Base-by-base conservation (phyloP, 1,140 invertebrate species). In the Achatina immaculata region DNA sequence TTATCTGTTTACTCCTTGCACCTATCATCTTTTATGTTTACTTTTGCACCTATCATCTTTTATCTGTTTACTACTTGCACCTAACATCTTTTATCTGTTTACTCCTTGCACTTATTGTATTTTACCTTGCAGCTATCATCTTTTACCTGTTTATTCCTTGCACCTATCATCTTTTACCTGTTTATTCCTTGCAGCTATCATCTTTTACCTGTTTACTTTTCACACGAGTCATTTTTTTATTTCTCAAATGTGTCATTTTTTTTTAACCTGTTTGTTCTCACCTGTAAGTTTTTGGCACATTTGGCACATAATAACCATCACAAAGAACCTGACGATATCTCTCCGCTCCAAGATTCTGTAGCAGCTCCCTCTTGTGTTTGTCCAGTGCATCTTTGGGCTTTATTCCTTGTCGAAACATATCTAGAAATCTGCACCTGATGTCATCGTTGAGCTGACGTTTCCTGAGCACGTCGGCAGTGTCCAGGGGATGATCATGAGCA, bases 351-450 rank as follows among this genome's bases (percentile, higher is more conserved):
- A 76, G 74, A 24, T 45, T 58, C 36, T 65, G 31, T n/a, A 62
- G 51, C 0, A 76, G 55, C 19, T 76, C 74, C 11, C 43, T 36
- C 74, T 76, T 76, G 55, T 76, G 74, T 45, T 62, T 76, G 40
- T 76, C 74, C 48, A 76, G 36, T 11, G 74, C 74, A 43, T 76
- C 74, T 62, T 76, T 76, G 4, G 74, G 74, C 36, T 76, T 76
- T 34, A 76, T 76, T 0, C 74, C 74, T 51, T 76, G 74, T 21
- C 55, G 51, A 36, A 76, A 76, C 74, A 76, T 76, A n/a, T 76
- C 74, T 55, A 62, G 51, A 62, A 76, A 76, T 19, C 74, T n/a
- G 7, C 28, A n/a, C n/a, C 62, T 65, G 40, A 76, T 76, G 58
- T 62, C 74, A 31, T 58, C 51, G n/a, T 65, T 62, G 1, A 76